These are phyloP conservation scores for Platyrinchus mystaceus DNA, from an alignment of 2,797 vertebrate genomes.

Conservation along the genomic window DNA sequence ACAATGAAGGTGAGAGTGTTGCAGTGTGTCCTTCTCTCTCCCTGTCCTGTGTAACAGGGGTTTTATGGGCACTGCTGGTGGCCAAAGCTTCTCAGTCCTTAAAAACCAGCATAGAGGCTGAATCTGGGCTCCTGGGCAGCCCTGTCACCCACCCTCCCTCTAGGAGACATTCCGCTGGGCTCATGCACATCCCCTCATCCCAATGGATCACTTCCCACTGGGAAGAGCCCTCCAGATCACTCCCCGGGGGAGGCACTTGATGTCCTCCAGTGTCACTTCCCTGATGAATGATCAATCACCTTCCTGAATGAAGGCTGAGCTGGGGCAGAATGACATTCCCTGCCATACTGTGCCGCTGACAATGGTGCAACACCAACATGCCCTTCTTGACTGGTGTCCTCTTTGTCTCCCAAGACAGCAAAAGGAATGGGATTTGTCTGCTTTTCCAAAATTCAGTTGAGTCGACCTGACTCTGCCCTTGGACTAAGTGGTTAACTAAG, in stretches of 20 bases:
- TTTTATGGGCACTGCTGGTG: background rate
- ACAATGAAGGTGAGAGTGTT: fast-evolving
- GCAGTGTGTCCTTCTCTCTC: background rate
- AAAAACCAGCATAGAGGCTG: background rate
- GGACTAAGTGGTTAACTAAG: background rate
- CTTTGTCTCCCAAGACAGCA: background rate
- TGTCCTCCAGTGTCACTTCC: fast-evolving
- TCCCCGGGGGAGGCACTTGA: fast-evolving
- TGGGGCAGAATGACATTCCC: background rate
- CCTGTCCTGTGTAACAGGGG: fast-evolving
- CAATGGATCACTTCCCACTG: background rate
- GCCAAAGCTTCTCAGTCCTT: background rate
- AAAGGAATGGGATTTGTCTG: background rate
- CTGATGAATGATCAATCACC: fast-evolving
- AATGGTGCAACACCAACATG: fast-evolving
- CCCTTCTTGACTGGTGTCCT: background rate
- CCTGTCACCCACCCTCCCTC: background rate
- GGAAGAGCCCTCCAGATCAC: background rate
- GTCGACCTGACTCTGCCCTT: background rate
- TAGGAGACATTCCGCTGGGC: fast-evolving
- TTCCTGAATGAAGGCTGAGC: background rate
- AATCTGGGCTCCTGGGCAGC: background rate
- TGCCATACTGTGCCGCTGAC: fast-evolving
- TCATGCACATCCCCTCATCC: background rate
- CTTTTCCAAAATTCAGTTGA: background rate